Conservation (phyloP, 2,888 invertebrate genomes). For the Conus canariensis region DNA sequence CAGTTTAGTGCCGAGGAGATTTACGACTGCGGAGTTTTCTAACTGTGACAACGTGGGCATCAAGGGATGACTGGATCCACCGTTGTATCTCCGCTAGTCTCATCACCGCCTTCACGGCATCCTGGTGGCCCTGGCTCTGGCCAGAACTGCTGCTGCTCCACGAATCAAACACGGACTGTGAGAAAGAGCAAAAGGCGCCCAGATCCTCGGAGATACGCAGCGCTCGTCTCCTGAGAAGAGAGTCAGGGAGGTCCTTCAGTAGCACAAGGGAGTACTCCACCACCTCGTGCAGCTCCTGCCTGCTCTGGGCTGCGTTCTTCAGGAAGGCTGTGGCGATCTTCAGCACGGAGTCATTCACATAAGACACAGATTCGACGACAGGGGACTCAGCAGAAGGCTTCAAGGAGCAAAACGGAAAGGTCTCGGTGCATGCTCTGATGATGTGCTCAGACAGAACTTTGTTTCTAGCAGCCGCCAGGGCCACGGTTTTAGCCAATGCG, state of each 20-base stretch:
- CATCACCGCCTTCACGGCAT: constrained; percentile 33
- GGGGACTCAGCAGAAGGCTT: background rate
- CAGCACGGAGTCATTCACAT: background rate
- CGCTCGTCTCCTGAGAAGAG: constrained; percentile 40
- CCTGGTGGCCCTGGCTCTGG: background rate
- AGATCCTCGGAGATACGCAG: constrained; percentile 45
- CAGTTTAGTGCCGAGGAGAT: background rate
- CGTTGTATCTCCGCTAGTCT: constrained; percentile 43
- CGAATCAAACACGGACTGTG: constrained; percentile 39
- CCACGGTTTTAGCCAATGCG: constrained; percentile 14
- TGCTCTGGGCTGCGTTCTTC: constrained; percentile 10
- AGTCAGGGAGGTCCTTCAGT: constrained; percentile 41
- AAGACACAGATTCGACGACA: background rate
- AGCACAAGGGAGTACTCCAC: constrained; percentile 48
- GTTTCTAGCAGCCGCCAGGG: constrained; percentile 29
- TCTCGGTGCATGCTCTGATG: background rate
- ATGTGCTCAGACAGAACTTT: background rate
- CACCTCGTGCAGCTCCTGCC: constrained; percentile 44
- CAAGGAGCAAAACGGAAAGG: background rate
- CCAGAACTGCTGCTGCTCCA: background rate
- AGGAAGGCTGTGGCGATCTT: constrained; percentile 31
- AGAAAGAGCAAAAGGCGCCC: constrained; percentile 46
- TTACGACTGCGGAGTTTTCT: constrained; percentile 39
- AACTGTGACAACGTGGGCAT: constrained; percentile 21
- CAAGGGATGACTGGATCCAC: constrained; percentile 39